These are phyloP conservation scores for Aegotheles bennettii DNA, from an alignment of 2,113 vertebrate species.

Conservation along the genomic window DNA sequence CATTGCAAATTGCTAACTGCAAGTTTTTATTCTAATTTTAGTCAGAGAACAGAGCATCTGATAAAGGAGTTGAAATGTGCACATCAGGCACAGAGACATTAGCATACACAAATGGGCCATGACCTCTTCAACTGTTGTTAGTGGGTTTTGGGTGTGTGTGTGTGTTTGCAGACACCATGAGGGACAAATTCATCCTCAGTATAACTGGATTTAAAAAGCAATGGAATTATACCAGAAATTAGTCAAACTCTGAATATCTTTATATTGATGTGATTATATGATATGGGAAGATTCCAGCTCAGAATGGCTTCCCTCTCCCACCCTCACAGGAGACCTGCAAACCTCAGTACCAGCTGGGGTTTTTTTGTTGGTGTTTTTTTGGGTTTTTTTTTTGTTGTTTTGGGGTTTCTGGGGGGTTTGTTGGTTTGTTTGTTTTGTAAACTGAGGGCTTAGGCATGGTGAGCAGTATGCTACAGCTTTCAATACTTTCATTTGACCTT, in stretches of 20 bases:
- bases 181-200: not conserved
- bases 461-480: not conserved
- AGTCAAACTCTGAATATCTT: not conserved
- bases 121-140: not conserved
- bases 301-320: not conserved
- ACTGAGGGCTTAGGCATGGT: not conserved
- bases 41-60: not conserved
- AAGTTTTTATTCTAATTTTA: not conserved
- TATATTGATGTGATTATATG: not conserved
- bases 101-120: not conserved
- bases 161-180: not conserved
- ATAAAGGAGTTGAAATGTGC: not conserved
- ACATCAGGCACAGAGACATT: not conserved
- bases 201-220: not conserved
- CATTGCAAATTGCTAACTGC: not conserved
- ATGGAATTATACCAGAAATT: not conserved
- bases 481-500: not conserved
- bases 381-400: not conserved
- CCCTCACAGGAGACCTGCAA: not conserved
- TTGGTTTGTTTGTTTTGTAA: not conserved
- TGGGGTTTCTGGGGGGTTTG: not conserved
- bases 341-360: not conserved
- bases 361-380: not conserved
- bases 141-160: not conserved
- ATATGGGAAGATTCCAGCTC: not conserved